A percentile compares a stretch with the other conserved stretches of the same genome.
phyloP scores from a whole-genome alignment of 2,888 invertebrate species.

The Ophion obscuratus region DNA sequence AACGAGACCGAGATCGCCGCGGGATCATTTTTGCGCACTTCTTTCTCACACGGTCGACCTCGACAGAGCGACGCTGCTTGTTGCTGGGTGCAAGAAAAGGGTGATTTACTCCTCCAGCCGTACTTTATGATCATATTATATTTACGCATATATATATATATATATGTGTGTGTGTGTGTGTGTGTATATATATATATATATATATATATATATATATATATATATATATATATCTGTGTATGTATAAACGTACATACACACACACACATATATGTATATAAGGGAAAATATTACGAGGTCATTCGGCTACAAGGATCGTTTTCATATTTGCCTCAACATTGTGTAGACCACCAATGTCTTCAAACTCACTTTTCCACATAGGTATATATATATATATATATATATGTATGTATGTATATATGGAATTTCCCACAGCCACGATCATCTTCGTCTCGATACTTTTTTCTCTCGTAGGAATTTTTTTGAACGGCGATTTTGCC shows the following conservation, averaged over 20 bases:
- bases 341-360: no score
- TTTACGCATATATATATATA: neutral
- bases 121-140: conserved; percentile 30
- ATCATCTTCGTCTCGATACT: conserved; percentile 17
- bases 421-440: conserved; percentile 34
- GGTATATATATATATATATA: neutral
- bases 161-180: no score
- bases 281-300: no score
- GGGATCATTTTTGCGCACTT: conserved; percentile 39
- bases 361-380: no score
- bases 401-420: no score
- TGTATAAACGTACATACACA: no score
- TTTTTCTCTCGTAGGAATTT: conserved; percentile 27
- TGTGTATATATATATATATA: no score
- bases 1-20: conserved; percentile 46
- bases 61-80: conserved; percentile 43
- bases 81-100: conserved; percentile 39
- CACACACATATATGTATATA: no score
- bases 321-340: no score
- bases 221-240: no score
- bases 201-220: no score
- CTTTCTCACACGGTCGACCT: conserved; percentile 56
- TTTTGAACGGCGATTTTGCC: neutral
- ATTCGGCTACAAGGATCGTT: no score
- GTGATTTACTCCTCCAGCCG: conserved; percentile 44